Conservation (phyloP, 2,888 invertebrate genomes). For the Pterobdella sp. region DNA sequence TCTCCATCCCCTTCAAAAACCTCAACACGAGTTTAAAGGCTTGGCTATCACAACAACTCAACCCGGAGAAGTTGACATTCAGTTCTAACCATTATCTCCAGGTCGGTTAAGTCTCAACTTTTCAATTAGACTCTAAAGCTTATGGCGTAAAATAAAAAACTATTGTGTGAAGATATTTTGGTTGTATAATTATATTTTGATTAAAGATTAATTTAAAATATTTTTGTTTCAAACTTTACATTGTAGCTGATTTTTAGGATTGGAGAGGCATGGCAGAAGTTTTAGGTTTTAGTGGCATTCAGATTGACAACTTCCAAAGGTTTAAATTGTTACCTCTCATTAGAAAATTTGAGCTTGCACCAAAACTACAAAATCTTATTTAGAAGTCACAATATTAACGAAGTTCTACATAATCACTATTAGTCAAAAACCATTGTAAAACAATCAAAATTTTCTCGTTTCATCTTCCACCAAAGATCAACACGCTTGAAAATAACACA, state of each 20-base stretch:
- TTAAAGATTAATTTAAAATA: not conserved
- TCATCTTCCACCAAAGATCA: too few relatives aligned
- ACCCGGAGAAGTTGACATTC: conserved; percentile 23
- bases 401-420: not conserved
- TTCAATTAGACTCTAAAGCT: not conserved
- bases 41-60: conserved; percentile 25
- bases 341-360: not conserved
- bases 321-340: not conserved
- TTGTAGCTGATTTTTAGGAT: conserved; percentile 18
- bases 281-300: conserved; percentile 14
- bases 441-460: too few relatives aligned
- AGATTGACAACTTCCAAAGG: conserved; percentile 29
- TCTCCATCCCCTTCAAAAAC: not conserved
- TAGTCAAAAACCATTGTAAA: too few relatives aligned
- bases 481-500: too few relatives aligned
- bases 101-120: not conserved
- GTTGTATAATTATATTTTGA: too few relatives aligned
- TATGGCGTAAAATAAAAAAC: too few relatives aligned
- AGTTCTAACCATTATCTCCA: conserved; percentile 10
- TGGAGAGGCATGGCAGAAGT: conserved; percentile 31
- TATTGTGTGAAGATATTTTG: too few relatives aligned
- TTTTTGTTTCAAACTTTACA: not conserved
- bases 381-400: not conserved
- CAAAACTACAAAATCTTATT: not conserved
- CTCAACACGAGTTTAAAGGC: not conserved